These are phyloP conservation scores for Homarus gammarus DNA, from an alignment of 2,888 invertebrate genomes.

Conservation along the genomic window DNA sequence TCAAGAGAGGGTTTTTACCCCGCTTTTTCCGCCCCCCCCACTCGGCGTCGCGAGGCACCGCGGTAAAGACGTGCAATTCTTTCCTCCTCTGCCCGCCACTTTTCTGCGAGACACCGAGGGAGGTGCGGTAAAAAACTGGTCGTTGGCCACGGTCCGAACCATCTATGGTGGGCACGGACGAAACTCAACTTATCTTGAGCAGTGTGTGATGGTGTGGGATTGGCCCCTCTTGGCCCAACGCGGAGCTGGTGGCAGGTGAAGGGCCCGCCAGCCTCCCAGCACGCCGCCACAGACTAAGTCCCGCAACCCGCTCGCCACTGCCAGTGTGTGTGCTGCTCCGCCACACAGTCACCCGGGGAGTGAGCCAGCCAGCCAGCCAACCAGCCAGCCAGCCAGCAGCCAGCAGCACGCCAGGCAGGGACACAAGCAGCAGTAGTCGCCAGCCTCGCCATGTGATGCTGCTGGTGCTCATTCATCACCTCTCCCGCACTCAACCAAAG, in stretches of 20 bases:
- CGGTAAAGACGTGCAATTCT: constrained; percentile 76
- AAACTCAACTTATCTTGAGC: constrained; percentile 69
- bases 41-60: constrained; percentile 75
- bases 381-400: constrained; percentile 53
- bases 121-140: constrained; percentile 75
- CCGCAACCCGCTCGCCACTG: constrained; percentile 50
- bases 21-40: constrained; percentile 75
- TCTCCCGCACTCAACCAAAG: constrained; percentile 50
- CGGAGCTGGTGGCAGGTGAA: constrained; percentile 63
- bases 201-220: constrained; percentile 73
- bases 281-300: constrained; percentile 67
- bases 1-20: constrained; percentile 76
- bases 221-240: constrained; percentile 62
- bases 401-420: constrained; percentile 47
- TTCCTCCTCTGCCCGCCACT: constrained; percentile 75
- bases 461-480: constrained; percentile 55
- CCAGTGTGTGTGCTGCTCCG: constrained; percentile 55
- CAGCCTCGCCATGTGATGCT: constrained; percentile 52
- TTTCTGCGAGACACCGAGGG: constrained; percentile 75
- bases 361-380: constrained; percentile 47
- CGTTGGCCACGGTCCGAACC: constrained; percentile 74
- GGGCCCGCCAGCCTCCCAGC: constrained; percentile 54
- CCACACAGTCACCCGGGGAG: too few relatives aligned
- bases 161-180: constrained; percentile 72
- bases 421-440: constrained; percentile 53